These are phyloP conservation scores for Eulacestoma nigropectus DNA, from an alignment of 2,113 vertebrate genomes.

Conservation along the genomic window DNA sequence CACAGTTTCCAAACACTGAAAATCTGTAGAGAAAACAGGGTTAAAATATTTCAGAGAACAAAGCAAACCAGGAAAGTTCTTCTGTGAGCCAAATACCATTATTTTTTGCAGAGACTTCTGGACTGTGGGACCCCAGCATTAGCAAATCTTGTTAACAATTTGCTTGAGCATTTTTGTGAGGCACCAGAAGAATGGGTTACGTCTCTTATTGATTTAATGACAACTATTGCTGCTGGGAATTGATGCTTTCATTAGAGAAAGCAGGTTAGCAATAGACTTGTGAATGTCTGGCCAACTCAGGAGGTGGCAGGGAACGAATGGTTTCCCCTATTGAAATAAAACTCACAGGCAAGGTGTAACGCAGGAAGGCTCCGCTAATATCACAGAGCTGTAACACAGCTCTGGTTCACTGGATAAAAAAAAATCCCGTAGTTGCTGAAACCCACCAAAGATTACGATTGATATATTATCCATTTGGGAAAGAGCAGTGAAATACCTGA, in stretches of 20 bases:
- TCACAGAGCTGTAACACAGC: background rate
- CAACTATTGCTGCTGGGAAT: background rate
- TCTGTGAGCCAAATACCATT: background rate
- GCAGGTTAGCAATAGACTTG: background rate
- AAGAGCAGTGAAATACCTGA: background rate
- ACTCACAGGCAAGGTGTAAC: background rate
- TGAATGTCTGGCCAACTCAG: background rate
- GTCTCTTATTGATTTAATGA: slow-evolving; percentile 22
- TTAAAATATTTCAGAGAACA: background rate
- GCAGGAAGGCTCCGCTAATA: background rate
- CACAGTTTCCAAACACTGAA: background rate
- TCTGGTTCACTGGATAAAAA: background rate
- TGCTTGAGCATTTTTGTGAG: background rate
- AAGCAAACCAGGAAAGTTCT: background rate
- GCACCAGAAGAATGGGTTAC: background rate
- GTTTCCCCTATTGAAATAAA: background rate
- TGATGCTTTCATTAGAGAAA: slow-evolving; percentile 48
- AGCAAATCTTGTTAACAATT: slow-evolving; percentile 26
- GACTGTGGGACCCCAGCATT: background rate
- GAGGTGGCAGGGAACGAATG: background rate
- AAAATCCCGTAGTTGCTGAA: background rate
- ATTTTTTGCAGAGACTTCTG: background rate
- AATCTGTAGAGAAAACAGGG: background rate
- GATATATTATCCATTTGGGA: background rate
- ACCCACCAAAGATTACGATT: background rate